Evolutionary conservation across 2,797 vertebrate genomes (phyloP).

Genomic region (Epinephelus awoara): DNA sequence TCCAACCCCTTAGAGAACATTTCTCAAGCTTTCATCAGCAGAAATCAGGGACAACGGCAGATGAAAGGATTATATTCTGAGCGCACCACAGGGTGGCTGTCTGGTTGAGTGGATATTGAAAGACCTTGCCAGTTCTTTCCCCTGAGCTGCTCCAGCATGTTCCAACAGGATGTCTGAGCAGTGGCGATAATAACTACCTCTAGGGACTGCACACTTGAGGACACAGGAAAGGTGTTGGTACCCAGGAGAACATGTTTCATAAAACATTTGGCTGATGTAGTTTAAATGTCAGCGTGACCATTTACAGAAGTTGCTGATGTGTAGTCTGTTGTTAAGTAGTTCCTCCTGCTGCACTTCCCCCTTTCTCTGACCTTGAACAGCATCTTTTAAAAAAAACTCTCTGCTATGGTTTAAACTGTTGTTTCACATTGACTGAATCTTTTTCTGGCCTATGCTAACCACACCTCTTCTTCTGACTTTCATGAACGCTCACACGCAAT

Average conservation of each 20-base stretch:
- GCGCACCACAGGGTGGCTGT: conserved; percentile 44
- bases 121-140: conserved; percentile 34
- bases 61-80: conserved; percentile 54
- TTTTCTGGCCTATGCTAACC: not conserved
- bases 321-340: not conserved
- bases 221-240: conserved; percentile 26
- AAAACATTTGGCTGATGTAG: conserved; percentile 2
- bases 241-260: conserved; percentile 25
- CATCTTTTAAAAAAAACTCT: not conserved
- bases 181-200: conserved; percentile 59
- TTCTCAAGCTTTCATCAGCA: conserved; percentile 19
- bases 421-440: not conserved
- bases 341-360: conserved; percentile 26
- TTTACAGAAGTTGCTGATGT: conserved; percentile 4
- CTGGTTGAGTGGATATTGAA: conserved; percentile 49
- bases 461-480: conserved; percentile 10
- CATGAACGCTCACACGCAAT: not conserved
- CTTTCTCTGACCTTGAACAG: not conserved
- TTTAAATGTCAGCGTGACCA: not conserved
- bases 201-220: conserved; percentile 19
- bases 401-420: not conserved
- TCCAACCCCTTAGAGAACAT: conserved; percentile 3
- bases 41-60: conserved; percentile 39
- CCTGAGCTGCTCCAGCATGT: conserved; percentile 43
- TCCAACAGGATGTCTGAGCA: conserved; percentile 47